Percentiles rank a stretch among this genome's conserved stretches.
phyloP scores from a whole-genome alignment of 2,888 invertebrate genomes.

The Agriopis aurantiaria region DNA sequence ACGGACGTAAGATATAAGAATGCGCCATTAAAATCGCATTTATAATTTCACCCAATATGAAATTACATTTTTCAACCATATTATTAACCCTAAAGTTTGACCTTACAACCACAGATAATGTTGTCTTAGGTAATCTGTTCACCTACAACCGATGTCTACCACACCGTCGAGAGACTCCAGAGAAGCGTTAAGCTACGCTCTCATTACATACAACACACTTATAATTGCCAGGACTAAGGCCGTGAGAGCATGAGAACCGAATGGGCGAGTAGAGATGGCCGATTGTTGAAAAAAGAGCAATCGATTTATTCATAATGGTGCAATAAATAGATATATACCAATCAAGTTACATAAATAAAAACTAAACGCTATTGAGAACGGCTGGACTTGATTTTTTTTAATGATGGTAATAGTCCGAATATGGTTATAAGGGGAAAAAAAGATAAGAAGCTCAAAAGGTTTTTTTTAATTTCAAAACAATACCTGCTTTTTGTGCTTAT shows the following conservation, averaged over 20 bases:
- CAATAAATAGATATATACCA: too few species aligned
- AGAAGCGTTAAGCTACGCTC: constrained; percentile 33
- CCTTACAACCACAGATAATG: neutral
- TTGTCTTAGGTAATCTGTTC: neutral
- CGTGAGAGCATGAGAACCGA: constrained; percentile 74
- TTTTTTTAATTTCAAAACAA: too few species aligned
- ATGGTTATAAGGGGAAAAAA: too few species aligned
- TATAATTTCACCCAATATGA: neutral
- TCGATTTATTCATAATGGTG: neutral
- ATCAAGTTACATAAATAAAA: neutral
- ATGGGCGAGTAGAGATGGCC: constrained; percentile 14
- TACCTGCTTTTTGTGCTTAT: too few species aligned
- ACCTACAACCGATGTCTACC: neutral
- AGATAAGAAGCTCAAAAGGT: too few species aligned
- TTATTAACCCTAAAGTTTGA: constrained; percentile 19
- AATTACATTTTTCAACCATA: neutral
- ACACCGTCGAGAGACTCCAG: constrained; percentile 6
- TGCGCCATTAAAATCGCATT: too few species aligned
- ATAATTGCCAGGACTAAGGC: constrained; percentile 59
- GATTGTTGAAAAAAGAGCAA: neutral
- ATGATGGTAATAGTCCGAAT: too few species aligned
- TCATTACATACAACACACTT: constrained; percentile 54
- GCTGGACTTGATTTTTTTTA: too few species aligned
- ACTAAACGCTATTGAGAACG: too few species aligned
- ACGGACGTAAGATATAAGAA: too few species aligned